Conservation (phyloP, 2,113 vertebrate species). For the Chaenocephalus aceratus region DNA sequence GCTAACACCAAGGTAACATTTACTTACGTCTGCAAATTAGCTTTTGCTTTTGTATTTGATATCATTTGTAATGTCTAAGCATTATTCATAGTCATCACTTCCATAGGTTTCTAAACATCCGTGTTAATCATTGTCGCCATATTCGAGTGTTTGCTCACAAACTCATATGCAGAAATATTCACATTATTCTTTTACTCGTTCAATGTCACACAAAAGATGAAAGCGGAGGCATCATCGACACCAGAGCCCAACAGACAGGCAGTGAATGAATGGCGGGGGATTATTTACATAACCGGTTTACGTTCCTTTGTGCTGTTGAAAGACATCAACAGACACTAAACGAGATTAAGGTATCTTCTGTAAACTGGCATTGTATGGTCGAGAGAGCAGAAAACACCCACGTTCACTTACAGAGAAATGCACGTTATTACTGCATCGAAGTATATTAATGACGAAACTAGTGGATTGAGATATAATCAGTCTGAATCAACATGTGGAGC, state of each 20-base stretch:
- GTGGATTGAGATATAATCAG: neutral
- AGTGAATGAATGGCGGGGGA: constrained; percentile 15
- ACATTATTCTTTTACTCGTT: neutral
- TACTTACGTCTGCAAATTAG: neutral
- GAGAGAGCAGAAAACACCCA: neutral
- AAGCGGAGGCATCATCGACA: constrained; percentile 3
- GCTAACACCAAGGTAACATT: neutral
- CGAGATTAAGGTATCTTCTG: constrained; percentile 2
- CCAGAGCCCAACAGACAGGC: neutral
- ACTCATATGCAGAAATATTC: neutral
- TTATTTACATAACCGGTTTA: constrained; percentile 45
- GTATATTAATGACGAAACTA: neutral
- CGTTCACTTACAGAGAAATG: neutral
- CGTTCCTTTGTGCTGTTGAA: constrained; percentile 31
- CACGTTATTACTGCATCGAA: neutral
- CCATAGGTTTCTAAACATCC: too few relatives aligned
- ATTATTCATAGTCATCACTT: neutral
- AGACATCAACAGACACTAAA: constrained; percentile 20
- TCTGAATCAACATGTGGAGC: neutral
- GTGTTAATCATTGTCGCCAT: neutral
- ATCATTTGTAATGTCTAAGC: neutral
- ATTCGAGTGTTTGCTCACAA: neutral
- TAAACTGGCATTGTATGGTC: neutral
- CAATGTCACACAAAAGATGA: constrained; percentile 21
- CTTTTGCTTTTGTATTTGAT: neutral